Evolutionary conservation across 1,140 invertebrate genomes (phyloP).

Genomic region (Trissolcus basalis): DNA sequence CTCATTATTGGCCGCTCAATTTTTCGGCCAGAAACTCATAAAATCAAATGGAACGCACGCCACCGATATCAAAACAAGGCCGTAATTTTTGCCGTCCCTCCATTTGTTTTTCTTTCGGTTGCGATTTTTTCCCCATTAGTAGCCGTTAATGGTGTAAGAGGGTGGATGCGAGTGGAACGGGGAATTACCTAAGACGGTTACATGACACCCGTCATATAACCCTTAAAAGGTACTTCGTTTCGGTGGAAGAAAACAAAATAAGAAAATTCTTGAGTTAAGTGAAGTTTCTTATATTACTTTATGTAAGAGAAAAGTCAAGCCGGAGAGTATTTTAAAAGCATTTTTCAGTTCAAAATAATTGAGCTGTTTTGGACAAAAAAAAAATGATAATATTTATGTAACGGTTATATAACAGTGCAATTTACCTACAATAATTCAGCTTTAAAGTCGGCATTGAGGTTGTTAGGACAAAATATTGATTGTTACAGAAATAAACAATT

Average conservation of each 20-base stretch:
- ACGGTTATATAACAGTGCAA: too few relatives aligned
- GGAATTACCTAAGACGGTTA: slow-evolving; percentile 42
- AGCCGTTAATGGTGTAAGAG: slow-evolving; percentile 48
- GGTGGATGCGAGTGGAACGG: slow-evolving; percentile 18
- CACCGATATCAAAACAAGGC: slow-evolving; percentile 45
- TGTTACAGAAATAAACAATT: too few relatives aligned
- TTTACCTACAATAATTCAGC: too few relatives aligned
- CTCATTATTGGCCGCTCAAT: slow-evolving; percentile 36
- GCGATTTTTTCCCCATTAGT: slow-evolving; percentile 52
- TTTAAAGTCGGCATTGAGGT: too few relatives aligned
- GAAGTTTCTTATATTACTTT: slow-evolving; percentile 21
- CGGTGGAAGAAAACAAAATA: slow-evolving; percentile 35
- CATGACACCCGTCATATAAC: slow-evolving; percentile 49
- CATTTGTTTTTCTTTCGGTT: slow-evolving; percentile 44
- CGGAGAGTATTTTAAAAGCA: not conserved
- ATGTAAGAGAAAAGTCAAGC: slow-evolving; percentile 5
- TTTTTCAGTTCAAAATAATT: too few relatives aligned
- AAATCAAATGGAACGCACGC: slow-evolving; percentile 39
- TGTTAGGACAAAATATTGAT: too few relatives aligned
- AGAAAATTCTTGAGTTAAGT: slow-evolving; percentile 29
- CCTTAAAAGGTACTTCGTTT: slow-evolving; percentile 47
- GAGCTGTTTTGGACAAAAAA: not conserved
- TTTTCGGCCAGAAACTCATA: slow-evolving; percentile 25
- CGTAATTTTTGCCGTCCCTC: slow-evolving; percentile 32
- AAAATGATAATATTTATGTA: too few relatives aligned